phyloP scores from a whole-genome alignment of 2,888 invertebrate genomes.

The Tineola bisselliella region DNA sequence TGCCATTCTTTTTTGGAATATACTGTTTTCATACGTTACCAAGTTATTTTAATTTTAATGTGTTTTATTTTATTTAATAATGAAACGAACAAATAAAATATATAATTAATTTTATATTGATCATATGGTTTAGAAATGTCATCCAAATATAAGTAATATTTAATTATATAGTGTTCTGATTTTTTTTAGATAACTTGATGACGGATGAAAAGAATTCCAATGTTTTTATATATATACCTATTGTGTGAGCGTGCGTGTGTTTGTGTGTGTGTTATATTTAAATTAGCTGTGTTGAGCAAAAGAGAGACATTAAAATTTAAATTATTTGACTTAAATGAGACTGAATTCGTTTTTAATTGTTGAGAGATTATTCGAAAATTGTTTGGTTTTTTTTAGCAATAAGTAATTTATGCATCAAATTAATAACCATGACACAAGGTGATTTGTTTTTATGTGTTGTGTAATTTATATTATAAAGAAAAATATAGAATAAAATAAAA shows the following conservation, averaged over 20 bases:
- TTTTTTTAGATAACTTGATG: too few species aligned
- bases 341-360: constrained; percentile 60
- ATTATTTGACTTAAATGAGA: constrained; percentile 57
- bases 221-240: constrained; percentile 23
- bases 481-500: too few species aligned
- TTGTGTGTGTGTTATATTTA: constrained; percentile 15
- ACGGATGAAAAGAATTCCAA: constrained; percentile 21
- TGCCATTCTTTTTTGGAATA: neutral
- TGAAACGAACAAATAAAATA: too few species aligned
- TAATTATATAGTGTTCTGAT: too few species aligned
- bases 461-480: too few species aligned
- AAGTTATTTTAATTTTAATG: neutral
- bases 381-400: neutral
- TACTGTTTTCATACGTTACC: too few species aligned
- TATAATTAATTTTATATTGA: too few species aligned
- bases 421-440: too few species aligned
- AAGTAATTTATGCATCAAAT: neutral
- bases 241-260: too few species aligned
- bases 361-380: constrained; percentile 46
- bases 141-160: too few species aligned
- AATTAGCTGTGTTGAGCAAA: constrained; percentile 21
- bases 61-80: neutral
- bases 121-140: too few species aligned
- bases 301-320: constrained; percentile 15
- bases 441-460: too few species aligned